Conservation (phyloP, 1,140 invertebrate species). For the Temnothorax longispinosus region DNA sequence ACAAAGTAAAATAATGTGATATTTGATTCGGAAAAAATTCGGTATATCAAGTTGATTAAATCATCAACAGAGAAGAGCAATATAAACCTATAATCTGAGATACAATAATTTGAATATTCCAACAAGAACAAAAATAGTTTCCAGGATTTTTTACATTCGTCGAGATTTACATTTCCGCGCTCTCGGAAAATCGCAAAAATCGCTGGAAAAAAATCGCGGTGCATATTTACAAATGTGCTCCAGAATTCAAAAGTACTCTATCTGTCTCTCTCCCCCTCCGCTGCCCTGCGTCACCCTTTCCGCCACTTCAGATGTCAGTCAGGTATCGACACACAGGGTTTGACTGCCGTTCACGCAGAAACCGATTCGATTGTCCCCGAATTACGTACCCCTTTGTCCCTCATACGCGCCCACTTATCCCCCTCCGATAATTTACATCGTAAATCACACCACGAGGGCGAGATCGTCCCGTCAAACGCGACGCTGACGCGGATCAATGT, state of each 20-base stretch:
- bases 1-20: not conserved
- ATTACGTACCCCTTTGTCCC: not conserved
- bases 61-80: not conserved
- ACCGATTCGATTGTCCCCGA: not conserved
- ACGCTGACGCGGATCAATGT: constrained; percentile 23
- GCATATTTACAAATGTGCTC: not conserved
- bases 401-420: not conserved
- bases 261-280: not conserved
- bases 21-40: not conserved
- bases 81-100: not conserved
- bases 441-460: not conserved
- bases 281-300: not conserved
- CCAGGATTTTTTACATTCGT: not conserved
- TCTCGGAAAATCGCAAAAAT: not conserved
- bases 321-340: not conserved
- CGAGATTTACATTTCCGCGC: not conserved
- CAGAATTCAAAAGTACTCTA: not conserved
- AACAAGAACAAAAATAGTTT: not conserved
- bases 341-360: not conserved
- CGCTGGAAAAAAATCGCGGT: not conserved
- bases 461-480: constrained; percentile 26
- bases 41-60: not conserved
- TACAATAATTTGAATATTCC: not conserved
- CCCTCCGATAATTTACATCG: constrained; percentile 22
- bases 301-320: not conserved